Base-by-base conservation (phyloP, 2,888 invertebrate genomes). In the Glyphotaelius pellucidus region DNA sequence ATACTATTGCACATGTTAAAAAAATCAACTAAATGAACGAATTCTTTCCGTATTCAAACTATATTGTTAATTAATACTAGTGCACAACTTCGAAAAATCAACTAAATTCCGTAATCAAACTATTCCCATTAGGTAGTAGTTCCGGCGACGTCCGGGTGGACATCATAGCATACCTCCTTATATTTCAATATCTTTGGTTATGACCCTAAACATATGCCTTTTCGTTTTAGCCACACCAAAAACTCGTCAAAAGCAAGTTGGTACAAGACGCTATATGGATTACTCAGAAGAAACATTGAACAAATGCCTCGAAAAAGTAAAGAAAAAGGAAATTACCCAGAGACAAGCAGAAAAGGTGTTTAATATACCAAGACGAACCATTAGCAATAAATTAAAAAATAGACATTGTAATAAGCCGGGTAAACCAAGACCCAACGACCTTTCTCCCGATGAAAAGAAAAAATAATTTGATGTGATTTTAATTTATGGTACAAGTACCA, bases 371-470 rank as follows among this genome's bases (percentile, higher is more conserved):
- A 30, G 14, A 32, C 25, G 32, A 32, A 86, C 86, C 86, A 31
- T 86, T 30, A 38, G n/a, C 31, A 42, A 86, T 86, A 86, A 86
- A 47, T 32, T 31, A 86, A 25, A 86, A 86, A 47, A 47, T 42
- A 86, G n/a, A 5, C 42, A 86, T n/a, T 35, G n/a, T 5, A 86
- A 86, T 19, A 86, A 38, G 38, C n/a, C 42, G 4, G 86, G 86
- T 19, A 86, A 47, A 35, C 35, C 42, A n/a, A 30, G 42, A 12
- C 42, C 42, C 5, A 2, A 1, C 1, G 15, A 19, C 25, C 67
- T 67, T 67, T 67, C 67, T n/a, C 25, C 9, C 1, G 67, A 67
- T 67, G 67, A 5, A 67, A 67, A 67, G 67, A 67, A 67, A 67
- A 47, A 67, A 25, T n/a, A 25, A 9, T 67, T 25, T 67, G 9